Percentiles rank a stretch among this genome's conserved stretches.
These are phyloP conservation scores for Gambelia wislizenii DNA, from an alignment of 2,797 vertebrate genomes.

Conservation along the genomic window DNA sequence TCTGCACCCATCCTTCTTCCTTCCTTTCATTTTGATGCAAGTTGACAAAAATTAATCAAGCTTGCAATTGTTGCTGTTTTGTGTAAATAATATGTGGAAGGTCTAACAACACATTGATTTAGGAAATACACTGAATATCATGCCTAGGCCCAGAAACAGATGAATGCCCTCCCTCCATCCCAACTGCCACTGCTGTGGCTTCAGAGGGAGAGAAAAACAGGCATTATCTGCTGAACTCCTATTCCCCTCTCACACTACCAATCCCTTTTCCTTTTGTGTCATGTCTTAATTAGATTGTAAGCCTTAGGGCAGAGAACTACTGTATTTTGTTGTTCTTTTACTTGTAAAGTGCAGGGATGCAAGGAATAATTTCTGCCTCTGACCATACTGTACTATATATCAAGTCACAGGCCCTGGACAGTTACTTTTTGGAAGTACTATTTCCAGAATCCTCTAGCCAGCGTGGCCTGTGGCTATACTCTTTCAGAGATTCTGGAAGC, in stretches of 20 bases:
- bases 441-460: too few species aligned
- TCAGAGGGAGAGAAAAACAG: too few species aligned
- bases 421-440: background rate
- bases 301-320: too few species aligned
- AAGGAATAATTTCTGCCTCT: background rate
- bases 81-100: background rate
- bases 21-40: background rate
- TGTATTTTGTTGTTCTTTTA: too few species aligned
- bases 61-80: background rate
- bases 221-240: too few species aligned
- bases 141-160: background rate
- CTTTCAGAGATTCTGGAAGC: background rate
- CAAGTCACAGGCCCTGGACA: background rate
- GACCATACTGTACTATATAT: background rate
- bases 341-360: too few species aligned
- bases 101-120: background rate
- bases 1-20: background rate
- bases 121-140: background rate
- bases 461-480: background rate
- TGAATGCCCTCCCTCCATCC: too few species aligned
- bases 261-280: too few species aligned
- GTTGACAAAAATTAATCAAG: constrained; percentile 56
- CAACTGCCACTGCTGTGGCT: too few species aligned
- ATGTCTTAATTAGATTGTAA: too few species aligned
- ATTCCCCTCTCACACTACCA: too few species aligned